phyloP scores from a whole-genome alignment of 64 coral and sea anemone species.

The Montipora foliosa region DNA sequence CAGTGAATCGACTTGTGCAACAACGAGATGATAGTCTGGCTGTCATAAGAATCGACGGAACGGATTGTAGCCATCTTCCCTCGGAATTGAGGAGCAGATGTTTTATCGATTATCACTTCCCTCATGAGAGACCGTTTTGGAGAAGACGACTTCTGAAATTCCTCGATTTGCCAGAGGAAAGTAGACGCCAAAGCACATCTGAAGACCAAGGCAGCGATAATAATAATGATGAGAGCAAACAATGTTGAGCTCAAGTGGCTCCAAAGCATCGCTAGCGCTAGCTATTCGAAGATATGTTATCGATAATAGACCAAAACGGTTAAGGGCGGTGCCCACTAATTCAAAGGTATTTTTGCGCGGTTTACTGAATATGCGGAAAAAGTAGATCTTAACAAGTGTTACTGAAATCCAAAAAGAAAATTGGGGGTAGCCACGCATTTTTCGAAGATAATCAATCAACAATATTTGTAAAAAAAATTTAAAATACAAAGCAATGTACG shows the following conservation, averaged over 20 bases:
- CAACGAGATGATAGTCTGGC: constrained; percentile 11
- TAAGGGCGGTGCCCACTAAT: no score
- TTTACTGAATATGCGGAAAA: no score
- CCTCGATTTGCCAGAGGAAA: background rate
- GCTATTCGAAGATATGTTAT: no score
- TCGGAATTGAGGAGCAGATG: constrained; percentile 2
- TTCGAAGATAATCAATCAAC: no score
- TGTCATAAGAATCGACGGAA: constrained; percentile 51
- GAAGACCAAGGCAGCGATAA: background rate
- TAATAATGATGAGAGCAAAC: background rate
- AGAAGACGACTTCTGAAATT: background rate
- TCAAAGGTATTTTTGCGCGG: no score
- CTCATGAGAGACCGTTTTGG: constrained; percentile 30
- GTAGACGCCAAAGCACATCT: background rate
- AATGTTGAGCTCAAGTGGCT: background rate
- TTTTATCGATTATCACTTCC: constrained; percentile 48
- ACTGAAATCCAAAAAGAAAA: no score
- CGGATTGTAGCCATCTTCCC: constrained; percentile 23
- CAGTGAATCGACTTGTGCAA: background rate
- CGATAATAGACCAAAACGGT: no score
- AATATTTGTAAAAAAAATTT: no score
- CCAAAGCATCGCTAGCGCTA: background rate
- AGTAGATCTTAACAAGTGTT: no score
- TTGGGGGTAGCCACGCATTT: no score
- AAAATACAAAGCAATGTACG: no score